Evolutionary conservation across 2,113 vertebrate species (phyloP).

Genomic region (Amia ocellicauda): DNA sequence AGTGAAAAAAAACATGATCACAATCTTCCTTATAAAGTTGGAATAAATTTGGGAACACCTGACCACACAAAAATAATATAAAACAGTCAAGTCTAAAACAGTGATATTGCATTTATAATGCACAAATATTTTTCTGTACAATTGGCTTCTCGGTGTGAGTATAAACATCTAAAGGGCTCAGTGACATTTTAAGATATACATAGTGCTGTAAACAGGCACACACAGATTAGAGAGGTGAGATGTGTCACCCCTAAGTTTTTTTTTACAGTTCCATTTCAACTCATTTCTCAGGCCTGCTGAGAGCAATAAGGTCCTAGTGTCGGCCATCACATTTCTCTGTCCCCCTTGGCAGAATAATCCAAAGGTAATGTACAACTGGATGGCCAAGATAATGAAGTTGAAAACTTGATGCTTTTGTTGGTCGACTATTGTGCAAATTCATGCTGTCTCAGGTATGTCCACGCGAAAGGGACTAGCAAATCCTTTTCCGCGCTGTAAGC

Average conservation of each 20-base stretch:
- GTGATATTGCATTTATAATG: slow-evolving; percentile 97
- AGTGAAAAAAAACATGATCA: slow-evolving; percentile 75
- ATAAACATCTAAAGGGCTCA: slow-evolving; percentile 93
- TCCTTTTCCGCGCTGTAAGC: slow-evolving; percentile 92
- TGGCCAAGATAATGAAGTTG: slow-evolving; percentile 86
- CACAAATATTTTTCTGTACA: slow-evolving; percentile 88
- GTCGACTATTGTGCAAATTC: slow-evolving; percentile 93
- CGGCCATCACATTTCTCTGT: slow-evolving; percentile 60
- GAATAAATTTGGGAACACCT: slow-evolving; percentile 83
- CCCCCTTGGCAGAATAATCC: slow-evolving; percentile 69
- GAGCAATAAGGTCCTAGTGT: slow-evolving; percentile 76
- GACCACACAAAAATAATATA: slow-evolving; percentile 94
- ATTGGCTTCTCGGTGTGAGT: slow-evolving; percentile 88
- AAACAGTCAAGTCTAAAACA: slow-evolving; percentile 98
- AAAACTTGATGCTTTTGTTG: slow-evolving; percentile 85
- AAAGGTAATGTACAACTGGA: slow-evolving; percentile 75
- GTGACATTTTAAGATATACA: slow-evolving; percentile 88
- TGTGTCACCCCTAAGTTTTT: slow-evolving; percentile 66
- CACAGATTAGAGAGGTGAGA: slow-evolving; percentile 78
- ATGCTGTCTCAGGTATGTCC: slow-evolving; percentile 93
- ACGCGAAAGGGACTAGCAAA: slow-evolving; percentile 95
- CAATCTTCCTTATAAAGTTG: slow-evolving; percentile 84
- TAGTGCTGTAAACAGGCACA: slow-evolving; percentile 99
- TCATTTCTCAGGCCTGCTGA: slow-evolving; percentile 96
- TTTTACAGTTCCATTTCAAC: slow-evolving; percentile 76